A percentile compares a stretch with the other conserved stretches of the same genome.
Evolutionary conservation across 2,888 invertebrate species (phyloP).

Genomic region (Ochropleura plecta): DNA sequence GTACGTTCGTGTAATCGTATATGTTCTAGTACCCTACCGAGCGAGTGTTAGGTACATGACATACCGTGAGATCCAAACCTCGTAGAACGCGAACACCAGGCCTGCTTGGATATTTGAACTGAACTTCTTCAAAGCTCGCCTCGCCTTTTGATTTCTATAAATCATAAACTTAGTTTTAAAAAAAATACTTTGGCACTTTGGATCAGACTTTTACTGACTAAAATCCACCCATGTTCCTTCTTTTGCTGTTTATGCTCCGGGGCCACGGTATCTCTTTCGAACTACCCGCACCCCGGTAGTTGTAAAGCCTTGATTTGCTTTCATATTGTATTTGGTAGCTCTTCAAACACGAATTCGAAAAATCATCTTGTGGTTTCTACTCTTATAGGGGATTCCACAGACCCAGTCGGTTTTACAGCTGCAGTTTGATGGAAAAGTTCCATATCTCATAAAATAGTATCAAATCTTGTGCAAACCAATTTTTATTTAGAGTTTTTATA

Average conservation of each 20-base stretch:
- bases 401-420: neutral
- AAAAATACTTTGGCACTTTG: neutral
- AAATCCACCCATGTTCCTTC: no score
- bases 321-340: neutral
- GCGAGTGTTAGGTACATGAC: constrained; percentile 6
- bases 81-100: constrained; percentile 92
- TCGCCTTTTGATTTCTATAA: constrained; percentile 90
- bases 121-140: constrained; percentile 92
- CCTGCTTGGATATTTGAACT: constrained; percentile 94
- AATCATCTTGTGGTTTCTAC: neutral
- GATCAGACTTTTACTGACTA: no score
- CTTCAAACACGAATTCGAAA: neutral
- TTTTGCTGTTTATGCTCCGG: no score
- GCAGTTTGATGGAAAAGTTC: no score
- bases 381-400: neutral
- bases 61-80: constrained; percentile 91
- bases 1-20: neutral
- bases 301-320: neutral
- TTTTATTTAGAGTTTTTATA: no score
- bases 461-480: no score
- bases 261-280: no score
- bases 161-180: neutral
- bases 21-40: no score
- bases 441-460: no score
- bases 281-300: no score